Percentiles rank a stretch among this genome's conserved stretches.
Conservation (phyloP, 2,888 invertebrate species). For the Scrobipalpa atriplicella region DNA sequence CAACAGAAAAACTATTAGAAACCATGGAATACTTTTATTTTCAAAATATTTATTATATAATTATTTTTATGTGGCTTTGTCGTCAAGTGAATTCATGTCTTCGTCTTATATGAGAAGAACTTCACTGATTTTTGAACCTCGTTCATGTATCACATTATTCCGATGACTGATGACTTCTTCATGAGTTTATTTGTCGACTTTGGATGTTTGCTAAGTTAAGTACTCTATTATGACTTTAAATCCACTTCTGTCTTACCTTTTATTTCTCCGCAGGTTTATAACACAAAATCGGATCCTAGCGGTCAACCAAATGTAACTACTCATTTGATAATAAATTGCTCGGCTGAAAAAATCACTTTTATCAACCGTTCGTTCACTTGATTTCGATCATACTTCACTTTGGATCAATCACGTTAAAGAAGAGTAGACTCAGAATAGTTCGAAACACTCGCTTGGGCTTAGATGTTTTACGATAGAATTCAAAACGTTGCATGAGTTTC, state of each 20-base stretch:
- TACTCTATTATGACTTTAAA: constrained; percentile 56
- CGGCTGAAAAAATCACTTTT: constrained; percentile 78
- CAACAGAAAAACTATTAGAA: constrained; percentile 35
- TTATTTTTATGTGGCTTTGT: constrained; percentile 69
- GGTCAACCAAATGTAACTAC: constrained; percentile 83
- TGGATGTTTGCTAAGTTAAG: constrained; percentile 55
- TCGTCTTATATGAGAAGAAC: background rate
- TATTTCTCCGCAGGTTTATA: constrained; percentile 83
- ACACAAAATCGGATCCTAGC: constrained; percentile 82
- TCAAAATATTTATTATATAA: constrained; percentile 45
- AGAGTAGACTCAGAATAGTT: constrained; percentile 69
- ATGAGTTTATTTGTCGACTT: constrained; percentile 57
- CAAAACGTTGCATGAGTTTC: constrained; percentile 64
- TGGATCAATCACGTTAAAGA: constrained; percentile 65
- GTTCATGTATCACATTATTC: background rate
- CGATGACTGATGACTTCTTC: background rate
- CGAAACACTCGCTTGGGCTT: constrained; percentile 66
- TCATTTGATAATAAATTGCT: constrained; percentile 65
- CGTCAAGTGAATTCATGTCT: constrained; percentile 55
- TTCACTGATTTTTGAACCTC: background rate
- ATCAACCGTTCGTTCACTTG: constrained; percentile 70
- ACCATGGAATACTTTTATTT: constrained; percentile 39
- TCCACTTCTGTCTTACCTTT: constrained; percentile 77
- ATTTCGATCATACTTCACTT: constrained; percentile 76
- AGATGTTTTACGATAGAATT: constrained; percentile 57